Evolutionary conservation across 1,140 invertebrate genomes (phyloP), one percentile per base, ranked within the genome.

Genomic region (Stratiolaelaps scimitus): DNA sequence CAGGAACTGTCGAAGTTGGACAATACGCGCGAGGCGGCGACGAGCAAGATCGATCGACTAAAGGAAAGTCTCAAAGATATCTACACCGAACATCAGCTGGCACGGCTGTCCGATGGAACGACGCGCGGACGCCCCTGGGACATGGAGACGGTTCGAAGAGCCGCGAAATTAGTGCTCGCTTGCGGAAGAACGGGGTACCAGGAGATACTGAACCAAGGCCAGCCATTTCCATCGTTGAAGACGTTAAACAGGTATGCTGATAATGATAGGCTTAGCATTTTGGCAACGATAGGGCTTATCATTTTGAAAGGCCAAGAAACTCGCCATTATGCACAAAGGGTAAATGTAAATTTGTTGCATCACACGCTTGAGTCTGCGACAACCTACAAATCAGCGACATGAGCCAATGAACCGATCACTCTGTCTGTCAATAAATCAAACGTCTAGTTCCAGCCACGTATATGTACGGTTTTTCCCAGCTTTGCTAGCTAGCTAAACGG

Each of bases 121-220:
- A 60, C 53, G 2, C 17, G 53, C 1, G 53, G 53, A 15, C 53
- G 53, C 15, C 53, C 53, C 1, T 60, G 53, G 53, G 53, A 60
- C 53, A 60, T 60, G 53, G 53, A 60, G 20, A 60, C 53, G 15
- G 53, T 60, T 15, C 53, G 53, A 1, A n/a, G 53, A 60, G 53
- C 53, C 15, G 53, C 53, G 1, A 60, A 60, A 26, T 23, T 60
- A 4, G 53, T 60, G 6, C 53, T 60, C 15, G 53, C 53, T 26
- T 60, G 53, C 20, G 53, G 53, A n/a, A 1, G 53, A 23, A 60
- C 26, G 17, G 53, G 53, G 4, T 60, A 60, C 26, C 53, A 60
- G 10, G 53, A 60, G 53, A 60, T 60, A 29, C 53, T 60, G 1
- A 60, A 60, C 26, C 53, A 60, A 10, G 53, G 53, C 2, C 53